Evolutionary conservation across 2,888 invertebrate genomes (phyloP), one percentile per base, ranked within the genome.

Genomic region (Thelaira solivaga): DNA sequence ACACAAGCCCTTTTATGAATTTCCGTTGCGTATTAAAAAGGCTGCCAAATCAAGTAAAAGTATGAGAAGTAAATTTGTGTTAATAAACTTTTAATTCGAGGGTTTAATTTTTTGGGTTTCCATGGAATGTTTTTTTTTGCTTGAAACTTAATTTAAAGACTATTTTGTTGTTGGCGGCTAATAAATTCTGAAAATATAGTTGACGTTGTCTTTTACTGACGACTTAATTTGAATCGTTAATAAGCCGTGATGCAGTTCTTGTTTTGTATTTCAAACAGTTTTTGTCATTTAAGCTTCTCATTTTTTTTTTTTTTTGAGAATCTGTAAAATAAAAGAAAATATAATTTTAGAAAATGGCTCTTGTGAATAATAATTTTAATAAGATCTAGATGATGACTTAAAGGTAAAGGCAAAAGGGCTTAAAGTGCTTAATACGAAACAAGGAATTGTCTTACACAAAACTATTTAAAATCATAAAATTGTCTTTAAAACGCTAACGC

Each of bases 171-270:
- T 22, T 68, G 20, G 11, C 31, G 45, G 34, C 22, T 13, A 36
- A 29, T 18, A 29, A 24, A 31, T n/a, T 18, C 20, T 11, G 11
- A 13, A 16, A 18, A 29, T n/a, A 18, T 43, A 36, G 39, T 57
- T 67, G 55, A 62, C 68, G 64, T 61, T 69, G 69, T 76, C 59
- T 59, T 59, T 72, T 64, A 64, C 34, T 76, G 65, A 53, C 64
- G 43, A 59, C 67, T 45, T 68, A 59, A 10, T 59, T 59, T 47
- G 80, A 80, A 80, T 80, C 64, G 47, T 75, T 55, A 80, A 80
- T 77, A 72, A 77, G 76, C 75, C 64, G 34, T 43, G 57, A 36
- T 77, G 80, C 71, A 76, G 45, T 65, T 34, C 64, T 61, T 36
- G 67, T 67, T 62, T 68, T 71, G 34, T 59, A 71, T 71, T 69